Percentiles rank a stretch among this genome's conserved stretches.
phyloP scores from a whole-genome alignment of 2,113 vertebrate species.

The Ranitomeya variabilis region DNA sequence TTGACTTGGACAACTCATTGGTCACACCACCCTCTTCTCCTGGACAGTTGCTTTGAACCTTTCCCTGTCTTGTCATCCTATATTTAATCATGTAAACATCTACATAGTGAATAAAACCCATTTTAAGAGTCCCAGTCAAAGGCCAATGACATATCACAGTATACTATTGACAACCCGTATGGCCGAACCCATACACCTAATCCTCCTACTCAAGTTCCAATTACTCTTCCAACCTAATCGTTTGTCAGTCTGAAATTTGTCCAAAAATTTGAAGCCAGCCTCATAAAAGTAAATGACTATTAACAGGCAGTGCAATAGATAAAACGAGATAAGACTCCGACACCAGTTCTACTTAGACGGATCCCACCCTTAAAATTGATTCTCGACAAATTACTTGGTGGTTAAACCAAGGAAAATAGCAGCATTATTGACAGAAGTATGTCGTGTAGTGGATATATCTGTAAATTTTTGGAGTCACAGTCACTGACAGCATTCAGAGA shows the following conservation, averaged over 20 bases:
- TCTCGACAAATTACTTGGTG: neutral
- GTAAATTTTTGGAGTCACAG: neutral
- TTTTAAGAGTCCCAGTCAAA: neutral
- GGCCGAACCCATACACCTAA: neutral
- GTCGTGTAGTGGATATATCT: conserved; percentile 37
- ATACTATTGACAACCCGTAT: neutral
- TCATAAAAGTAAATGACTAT: neutral
- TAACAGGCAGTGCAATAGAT: neutral
- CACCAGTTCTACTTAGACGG: neutral
- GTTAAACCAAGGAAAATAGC: conserved; percentile 25
- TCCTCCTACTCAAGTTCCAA: neutral
- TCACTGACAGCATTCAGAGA: conserved; percentile 82
- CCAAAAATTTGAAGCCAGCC: neutral
- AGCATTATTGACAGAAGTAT: neutral
- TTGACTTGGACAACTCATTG: neutral
- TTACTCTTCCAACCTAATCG: neutral
- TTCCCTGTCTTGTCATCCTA: neutral
- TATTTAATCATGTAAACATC: neutral
- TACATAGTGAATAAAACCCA: neutral
- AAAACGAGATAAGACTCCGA: neutral
- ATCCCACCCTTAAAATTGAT: neutral
- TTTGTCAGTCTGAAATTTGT: conserved; percentile 17
- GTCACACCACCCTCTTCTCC: neutral
- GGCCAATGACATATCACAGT: conserved; percentile 9
- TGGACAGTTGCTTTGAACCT: neutral